Conservation (phyloP, 2,888 invertebrate genomes). For the Agonopterix subpropinquella region DNA sequence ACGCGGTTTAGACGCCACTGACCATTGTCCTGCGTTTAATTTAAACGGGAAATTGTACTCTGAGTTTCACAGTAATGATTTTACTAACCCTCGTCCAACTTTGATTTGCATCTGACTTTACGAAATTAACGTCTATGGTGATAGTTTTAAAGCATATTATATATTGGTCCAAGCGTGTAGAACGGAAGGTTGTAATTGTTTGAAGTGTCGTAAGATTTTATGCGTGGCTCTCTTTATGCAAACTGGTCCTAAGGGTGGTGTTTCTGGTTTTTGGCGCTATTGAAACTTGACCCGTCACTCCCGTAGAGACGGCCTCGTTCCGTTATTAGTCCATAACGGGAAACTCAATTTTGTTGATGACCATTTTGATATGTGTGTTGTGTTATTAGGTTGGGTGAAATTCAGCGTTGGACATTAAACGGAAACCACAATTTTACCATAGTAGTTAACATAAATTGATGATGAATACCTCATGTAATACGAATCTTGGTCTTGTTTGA, state of each 20-base stretch:
- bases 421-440: background rate
- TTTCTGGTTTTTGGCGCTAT: conserved; percentile 66
- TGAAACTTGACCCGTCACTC: conserved; percentile 60
- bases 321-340: conserved; percentile 42
- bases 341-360: conserved; percentile 29
- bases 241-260: conserved; percentile 63
- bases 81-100: conserved; percentile 39
- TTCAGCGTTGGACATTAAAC: background rate
- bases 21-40: conserved; percentile 73
- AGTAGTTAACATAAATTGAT: too few species aligned
- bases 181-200: conserved; percentile 18
- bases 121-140: background rate
- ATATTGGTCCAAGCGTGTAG: conserved; percentile 3
- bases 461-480: too few species aligned
- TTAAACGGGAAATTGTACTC: conserved; percentile 53
- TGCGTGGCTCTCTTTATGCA: conserved; percentile 63
- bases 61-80: conserved; percentile 55
- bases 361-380: conserved; percentile 19
- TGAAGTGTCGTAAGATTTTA: conserved; percentile 70
- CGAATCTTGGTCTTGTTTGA: too few species aligned
- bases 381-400: conserved; percentile 10
- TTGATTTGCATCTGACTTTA: conserved; percentile 8
- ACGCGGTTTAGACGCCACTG: conserved; percentile 52
- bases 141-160: conserved; percentile 3
- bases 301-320: conserved; percentile 23